Percentiles rank a stretch among this genome's conserved stretches.
phyloP scores from a whole-genome alignment of 2,888 invertebrate species.

The Pyrgus malvae region DNA sequence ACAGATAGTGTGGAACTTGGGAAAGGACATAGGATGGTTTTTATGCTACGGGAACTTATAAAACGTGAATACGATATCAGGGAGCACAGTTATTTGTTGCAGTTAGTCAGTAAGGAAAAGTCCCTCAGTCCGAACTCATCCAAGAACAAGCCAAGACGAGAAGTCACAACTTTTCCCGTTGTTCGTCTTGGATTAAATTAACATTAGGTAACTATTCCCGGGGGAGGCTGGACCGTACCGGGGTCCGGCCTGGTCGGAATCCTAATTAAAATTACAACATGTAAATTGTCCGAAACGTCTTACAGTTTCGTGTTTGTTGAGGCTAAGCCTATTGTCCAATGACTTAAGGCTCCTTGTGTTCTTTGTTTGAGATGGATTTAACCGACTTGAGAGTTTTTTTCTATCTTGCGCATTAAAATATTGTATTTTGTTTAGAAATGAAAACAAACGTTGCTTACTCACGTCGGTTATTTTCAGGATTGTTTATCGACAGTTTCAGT shows the following conservation, averaged over 20 bases:
- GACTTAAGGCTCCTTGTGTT: conserved; percentile 2
- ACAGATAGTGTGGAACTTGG: no score
- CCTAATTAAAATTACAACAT: conserved; percentile 80
- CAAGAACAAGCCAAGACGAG: conserved; percentile 59
- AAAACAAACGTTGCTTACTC: no score
- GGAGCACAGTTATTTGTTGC: no score
- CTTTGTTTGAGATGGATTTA: conserved; percentile 8
- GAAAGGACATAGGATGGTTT: no score
- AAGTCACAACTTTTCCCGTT: conserved; percentile 70
- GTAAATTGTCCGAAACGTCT: conserved; percentile 67
- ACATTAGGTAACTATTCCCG: conserved; percentile 76
- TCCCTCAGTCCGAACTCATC: conserved; percentile 41
- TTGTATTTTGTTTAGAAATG: no score
- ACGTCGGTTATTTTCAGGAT: no score
- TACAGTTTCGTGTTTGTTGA: conserved; percentile 61
- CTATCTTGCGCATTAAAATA: not conserved
- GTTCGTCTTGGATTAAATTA: conserved; percentile 79
- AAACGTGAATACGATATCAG: no score
- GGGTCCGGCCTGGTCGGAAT: conserved; percentile 58
- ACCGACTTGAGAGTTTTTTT: not conserved
- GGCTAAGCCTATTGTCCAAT: conserved; percentile 33
- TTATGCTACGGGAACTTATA: no score
- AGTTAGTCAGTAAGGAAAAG: no score
- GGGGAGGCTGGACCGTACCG: conserved; percentile 52
- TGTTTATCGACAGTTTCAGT: no score